Conservation (phyloP, 1,140 invertebrate species). For the Lasaia peninsularis region DNA sequence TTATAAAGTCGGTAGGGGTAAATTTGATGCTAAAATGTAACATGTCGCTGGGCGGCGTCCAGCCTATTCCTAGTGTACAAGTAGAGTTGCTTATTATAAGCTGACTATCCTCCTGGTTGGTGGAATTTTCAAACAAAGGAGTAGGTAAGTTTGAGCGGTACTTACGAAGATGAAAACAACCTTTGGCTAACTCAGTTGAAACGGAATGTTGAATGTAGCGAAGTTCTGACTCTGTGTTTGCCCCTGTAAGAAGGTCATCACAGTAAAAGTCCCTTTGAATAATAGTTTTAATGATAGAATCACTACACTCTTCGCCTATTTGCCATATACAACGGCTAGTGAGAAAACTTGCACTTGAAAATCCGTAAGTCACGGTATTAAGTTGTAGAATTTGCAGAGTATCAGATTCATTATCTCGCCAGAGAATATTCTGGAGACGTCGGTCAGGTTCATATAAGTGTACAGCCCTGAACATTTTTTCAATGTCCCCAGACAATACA, state of each 20-base stretch:
- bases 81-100: background rate
- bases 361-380: constrained; percentile 41
- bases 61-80: background rate
- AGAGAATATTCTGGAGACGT: constrained; percentile 50
- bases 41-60: constrained; percentile 2
- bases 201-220: constrained; percentile 11
- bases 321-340: constrained; percentile 44
- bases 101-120: background rate
- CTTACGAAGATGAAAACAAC: constrained; percentile 5
- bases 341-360: constrained; percentile 46
- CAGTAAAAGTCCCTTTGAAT: constrained; percentile 13
- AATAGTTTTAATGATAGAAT: no score
- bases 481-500: constrained; percentile 34
- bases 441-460: constrained; percentile 17
- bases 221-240: constrained; percentile 4
- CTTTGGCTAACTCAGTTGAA: background rate
- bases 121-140: background rate
- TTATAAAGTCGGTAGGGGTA: background rate
- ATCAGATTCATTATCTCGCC: constrained; percentile 35
- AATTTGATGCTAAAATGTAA: constrained; percentile 6
- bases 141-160: constrained; percentile 10
- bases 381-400: constrained; percentile 34
- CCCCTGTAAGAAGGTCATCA: constrained; percentile 15
- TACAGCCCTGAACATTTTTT: constrained; percentile 36
- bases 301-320: constrained; percentile 34